These are phyloP conservation scores for Poecilus cupreus DNA, from an alignment of 2,888 invertebrate species.

Conservation along the genomic window DNA sequence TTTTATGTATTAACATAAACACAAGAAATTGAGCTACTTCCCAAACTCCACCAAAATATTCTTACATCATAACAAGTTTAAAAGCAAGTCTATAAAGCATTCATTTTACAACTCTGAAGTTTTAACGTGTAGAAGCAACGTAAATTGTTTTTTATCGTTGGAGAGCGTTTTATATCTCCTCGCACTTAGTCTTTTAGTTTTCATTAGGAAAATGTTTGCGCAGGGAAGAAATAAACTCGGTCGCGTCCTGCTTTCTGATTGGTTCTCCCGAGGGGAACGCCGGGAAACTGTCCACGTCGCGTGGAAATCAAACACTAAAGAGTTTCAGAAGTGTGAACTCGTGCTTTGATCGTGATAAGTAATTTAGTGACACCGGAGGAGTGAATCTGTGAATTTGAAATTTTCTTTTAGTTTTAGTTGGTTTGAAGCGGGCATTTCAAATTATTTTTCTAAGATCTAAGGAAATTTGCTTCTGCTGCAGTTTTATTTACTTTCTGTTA, in stretches of 20 bases:
- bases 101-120: constrained; percentile 3
- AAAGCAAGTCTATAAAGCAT: constrained; percentile 4
- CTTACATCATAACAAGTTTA: too few relatives aligned
- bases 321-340: constrained; percentile 2
- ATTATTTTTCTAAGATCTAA: too few relatives aligned
- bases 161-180: constrained; percentile 22
- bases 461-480: too few relatives aligned
- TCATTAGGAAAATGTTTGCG: constrained; percentile 54
- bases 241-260: constrained; percentile 7
- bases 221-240: constrained; percentile 38
- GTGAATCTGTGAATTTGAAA: not conserved
- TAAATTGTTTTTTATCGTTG: constrained; percentile 34
- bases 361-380: constrained; percentile 22
- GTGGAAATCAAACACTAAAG: constrained; percentile 50
- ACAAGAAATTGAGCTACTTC: not conserved
- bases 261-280: constrained; percentile 12
- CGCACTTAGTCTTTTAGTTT: constrained; percentile 40
- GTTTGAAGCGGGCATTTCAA: too few relatives aligned
- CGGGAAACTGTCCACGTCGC: constrained; percentile 31
- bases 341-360: not conserved
- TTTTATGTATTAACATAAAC: not conserved
- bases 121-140: not conserved
- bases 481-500: too few relatives aligned
- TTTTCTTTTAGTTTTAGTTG: too few relatives aligned
- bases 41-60: too few relatives aligned